Conservation (phyloP, 2,888 invertebrate species). For the Dioctria linearis region DNA sequence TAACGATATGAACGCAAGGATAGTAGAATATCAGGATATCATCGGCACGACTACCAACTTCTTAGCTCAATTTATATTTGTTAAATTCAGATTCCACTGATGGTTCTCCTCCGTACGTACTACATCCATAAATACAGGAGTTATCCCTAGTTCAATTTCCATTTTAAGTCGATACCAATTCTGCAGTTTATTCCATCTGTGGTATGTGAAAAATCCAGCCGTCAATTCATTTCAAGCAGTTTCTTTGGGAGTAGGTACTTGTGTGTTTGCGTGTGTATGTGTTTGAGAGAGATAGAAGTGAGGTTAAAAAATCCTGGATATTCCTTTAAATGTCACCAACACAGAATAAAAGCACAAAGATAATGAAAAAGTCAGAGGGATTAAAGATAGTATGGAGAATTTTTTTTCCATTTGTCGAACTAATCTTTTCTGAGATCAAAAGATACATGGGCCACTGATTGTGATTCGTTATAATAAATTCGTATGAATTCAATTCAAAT, state of each 20-base stretch:
- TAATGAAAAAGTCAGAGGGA: constrained; percentile 1
- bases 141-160: constrained; percentile 16
- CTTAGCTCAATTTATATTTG: constrained; percentile 20
- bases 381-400: constrained; percentile 17
- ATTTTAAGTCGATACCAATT: not conserved
- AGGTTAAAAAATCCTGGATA: not conserved
- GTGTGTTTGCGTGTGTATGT: too few species aligned
- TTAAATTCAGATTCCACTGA: not conserved
- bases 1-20: constrained; percentile 5
- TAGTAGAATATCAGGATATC: too few species aligned
- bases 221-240: constrained; percentile 2
- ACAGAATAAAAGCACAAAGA: not conserved
- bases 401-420: constrained; percentile 5
- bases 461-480: constrained; percentile 42
- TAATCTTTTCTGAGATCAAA: constrained; percentile 30
- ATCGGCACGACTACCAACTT: not conserved
- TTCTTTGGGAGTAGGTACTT: too few species aligned
- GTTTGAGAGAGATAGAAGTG: not conserved
- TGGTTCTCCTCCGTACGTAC: not conserved
- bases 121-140: not conserved
- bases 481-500: constrained; percentile 14
- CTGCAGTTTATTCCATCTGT: not conserved
- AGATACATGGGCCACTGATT: constrained; percentile 21
- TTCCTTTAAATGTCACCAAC: not conserved
- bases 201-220: constrained; percentile 10